Percentiles rank a stretch among this genome's conserved stretches.
Evolutionary conservation across 1,140 invertebrate genomes (phyloP).

Genomic region (Euwallacea fornicatus): DNA sequence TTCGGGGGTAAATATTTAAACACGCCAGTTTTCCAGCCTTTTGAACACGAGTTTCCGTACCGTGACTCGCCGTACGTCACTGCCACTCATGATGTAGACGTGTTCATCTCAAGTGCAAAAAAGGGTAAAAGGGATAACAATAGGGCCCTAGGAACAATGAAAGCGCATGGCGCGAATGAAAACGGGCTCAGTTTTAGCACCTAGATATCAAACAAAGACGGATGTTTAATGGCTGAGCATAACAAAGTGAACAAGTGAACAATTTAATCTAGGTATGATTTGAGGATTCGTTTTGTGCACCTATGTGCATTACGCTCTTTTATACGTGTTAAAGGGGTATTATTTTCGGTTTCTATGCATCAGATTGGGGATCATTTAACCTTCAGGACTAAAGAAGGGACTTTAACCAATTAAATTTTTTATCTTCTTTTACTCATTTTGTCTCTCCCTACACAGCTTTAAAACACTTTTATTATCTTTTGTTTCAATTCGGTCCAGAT

Average conservation of each 20-base stretch:
- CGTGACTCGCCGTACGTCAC: slow-evolving; percentile 18
- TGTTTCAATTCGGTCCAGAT: slow-evolving; percentile 17
- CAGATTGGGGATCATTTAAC: no score
- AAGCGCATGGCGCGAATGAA: slow-evolving; percentile 30
- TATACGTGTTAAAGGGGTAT: no score
- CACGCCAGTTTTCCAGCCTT: slow-evolving; percentile 17
- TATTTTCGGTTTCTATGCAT: no score
- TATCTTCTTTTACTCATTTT: no score
- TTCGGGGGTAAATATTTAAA: slow-evolving; percentile 19
- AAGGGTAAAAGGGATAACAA: slow-evolving; percentile 36
- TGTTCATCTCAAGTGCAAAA: slow-evolving; percentile 36
- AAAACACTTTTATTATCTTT: slow-evolving; percentile 10
- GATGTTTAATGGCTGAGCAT: slow-evolving; percentile 29
- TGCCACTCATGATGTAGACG: slow-evolving; percentile 29
- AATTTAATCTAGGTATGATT: slow-evolving; percentile 29
- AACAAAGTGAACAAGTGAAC: slow-evolving; percentile 36
- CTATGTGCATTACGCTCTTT: not conserved
- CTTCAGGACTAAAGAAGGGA: no score
- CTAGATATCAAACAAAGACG: slow-evolving; percentile 30
- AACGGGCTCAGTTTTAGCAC: slow-evolving; percentile 33
- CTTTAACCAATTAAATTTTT: no score
- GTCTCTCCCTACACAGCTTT: not conserved
- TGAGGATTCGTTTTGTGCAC: slow-evolving; percentile 4
- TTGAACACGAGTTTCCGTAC: slow-evolving; percentile 2
- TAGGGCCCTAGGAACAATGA: slow-evolving; percentile 21